phyloP scores from a whole-genome alignment of 2,113 vertebrate species.

The Panthera uncia region DNA sequence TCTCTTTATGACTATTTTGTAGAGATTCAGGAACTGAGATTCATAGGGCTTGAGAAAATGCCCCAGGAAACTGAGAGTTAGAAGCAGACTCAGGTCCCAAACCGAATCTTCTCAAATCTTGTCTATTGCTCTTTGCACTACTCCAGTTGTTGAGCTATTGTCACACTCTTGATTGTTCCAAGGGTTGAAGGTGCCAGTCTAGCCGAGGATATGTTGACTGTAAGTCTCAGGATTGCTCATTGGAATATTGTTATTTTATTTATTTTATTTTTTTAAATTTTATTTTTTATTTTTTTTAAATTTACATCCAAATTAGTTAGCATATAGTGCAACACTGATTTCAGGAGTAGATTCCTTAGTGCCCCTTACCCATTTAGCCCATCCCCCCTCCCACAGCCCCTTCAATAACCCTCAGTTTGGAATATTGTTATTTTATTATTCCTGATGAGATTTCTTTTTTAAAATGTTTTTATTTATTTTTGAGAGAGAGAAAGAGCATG shows the following conservation, averaged over 20 bases:
- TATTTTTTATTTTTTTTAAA: too few relatives aligned
- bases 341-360: too few relatives aligned
- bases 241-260: not conserved
- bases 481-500: too few relatives aligned
- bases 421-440: too few relatives aligned
- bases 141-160: fast-evolving
- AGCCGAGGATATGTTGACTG: not conserved
- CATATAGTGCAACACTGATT: too few relatives aligned
- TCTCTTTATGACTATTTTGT: not conserved
- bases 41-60: not conserved
- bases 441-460: too few relatives aligned
- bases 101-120: not conserved
- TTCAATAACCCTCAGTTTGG: too few relatives aligned
- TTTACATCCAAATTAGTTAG: too few relatives aligned
- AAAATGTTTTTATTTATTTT: too few relatives aligned
- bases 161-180: not conserved
- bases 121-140: not conserved
- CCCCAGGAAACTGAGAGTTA: not conserved
- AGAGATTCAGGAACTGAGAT: not conserved
- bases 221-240: not conserved
- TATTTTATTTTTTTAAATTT: too few relatives aligned
- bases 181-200: not conserved
- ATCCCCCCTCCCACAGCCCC: too few relatives aligned
- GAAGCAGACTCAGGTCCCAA: not conserved
- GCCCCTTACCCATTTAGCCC: too few relatives aligned